A percentile compares a stretch with the other conserved stretches of the same genome.
Conservation (phyloP, 2,888 invertebrate genomes). For the Theretra japonica region DNA sequence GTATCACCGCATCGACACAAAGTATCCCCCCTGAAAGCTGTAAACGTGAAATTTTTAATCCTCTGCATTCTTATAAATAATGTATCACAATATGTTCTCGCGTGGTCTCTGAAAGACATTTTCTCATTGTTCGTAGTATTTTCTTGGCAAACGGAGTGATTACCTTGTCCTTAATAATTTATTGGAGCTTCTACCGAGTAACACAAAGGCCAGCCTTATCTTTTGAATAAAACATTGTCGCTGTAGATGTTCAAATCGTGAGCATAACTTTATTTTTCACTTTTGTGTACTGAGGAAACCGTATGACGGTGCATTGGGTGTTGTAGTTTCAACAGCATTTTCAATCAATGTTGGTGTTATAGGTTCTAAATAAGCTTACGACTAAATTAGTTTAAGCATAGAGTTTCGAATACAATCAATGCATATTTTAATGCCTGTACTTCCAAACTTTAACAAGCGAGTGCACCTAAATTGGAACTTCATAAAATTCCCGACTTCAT, state of each 20-base stretch:
- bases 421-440: neutral
- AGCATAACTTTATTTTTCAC: slow-evolving; percentile 20
- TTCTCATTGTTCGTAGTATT: slow-evolving; percentile 64
- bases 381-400: too few relatives aligned
- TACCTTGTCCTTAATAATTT: slow-evolving; percentile 75
- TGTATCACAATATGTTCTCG: slow-evolving; percentile 42
- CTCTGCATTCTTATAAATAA: slow-evolving; percentile 54
- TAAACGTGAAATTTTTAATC: slow-evolving; percentile 42
- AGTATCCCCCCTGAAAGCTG: neutral
- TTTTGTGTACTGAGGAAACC: neutral
- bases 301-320: too few relatives aligned
- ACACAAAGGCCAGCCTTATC: slow-evolving; percentile 75
- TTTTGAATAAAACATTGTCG: slow-evolving; percentile 73
- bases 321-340: too few relatives aligned
- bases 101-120: slow-evolving; percentile 59
- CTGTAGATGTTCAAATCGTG: slow-evolving; percentile 26
- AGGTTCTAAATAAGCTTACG: too few relatives aligned
- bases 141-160: slow-evolving; percentile 71
- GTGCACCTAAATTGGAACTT: neutral
- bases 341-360: too few relatives aligned
- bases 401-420: neutral
- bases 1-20: slow-evolving; percentile 31
- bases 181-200: slow-evolving; percentile 72
- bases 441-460: neutral
- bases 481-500: slow-evolving; percentile 4